These are phyloP conservation scores for Aleiodes alternator DNA, from an alignment of 2,888 invertebrate genomes.

Conservation along the genomic window DNA sequence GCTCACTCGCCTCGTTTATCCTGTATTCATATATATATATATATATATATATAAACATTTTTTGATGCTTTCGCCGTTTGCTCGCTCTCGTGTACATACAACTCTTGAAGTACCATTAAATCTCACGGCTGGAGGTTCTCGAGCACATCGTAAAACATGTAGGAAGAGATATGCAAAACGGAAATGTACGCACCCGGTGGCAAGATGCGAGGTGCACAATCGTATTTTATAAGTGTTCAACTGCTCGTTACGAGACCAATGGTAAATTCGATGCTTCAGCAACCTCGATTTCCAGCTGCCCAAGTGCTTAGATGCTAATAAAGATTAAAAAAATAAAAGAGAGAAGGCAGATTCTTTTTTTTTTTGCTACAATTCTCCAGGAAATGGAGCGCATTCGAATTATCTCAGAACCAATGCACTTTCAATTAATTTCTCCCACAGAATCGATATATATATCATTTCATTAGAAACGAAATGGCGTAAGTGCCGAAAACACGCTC, in stretches of 20 bases:
- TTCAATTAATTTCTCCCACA: neutral
- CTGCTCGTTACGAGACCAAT: slow-evolving; percentile 23
- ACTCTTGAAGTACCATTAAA: slow-evolving; percentile 38
- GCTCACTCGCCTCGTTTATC: slow-evolving; percentile 6
- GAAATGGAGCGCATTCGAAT: neutral
- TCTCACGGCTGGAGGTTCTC: slow-evolving; percentile 46
- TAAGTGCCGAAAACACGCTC: too few species aligned
- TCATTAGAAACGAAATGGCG: too few species aligned
- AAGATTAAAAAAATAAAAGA: neutral
- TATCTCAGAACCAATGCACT: neutral
- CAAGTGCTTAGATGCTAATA: neutral
- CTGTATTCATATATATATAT: neutral
- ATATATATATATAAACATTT: neutral
- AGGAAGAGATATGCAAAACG: slow-evolving; percentile 51
- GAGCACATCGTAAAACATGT: slow-evolving; percentile 42
- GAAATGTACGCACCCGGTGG: slow-evolving; percentile 57
- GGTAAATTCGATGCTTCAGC: neutral
- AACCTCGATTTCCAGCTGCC: slow-evolving; percentile 18
- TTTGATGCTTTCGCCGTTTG: neutral
- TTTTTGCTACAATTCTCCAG: neutral
- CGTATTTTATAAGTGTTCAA: slow-evolving; percentile 29
- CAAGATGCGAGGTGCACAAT: slow-evolving; percentile 20
- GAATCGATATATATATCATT: too few species aligned
- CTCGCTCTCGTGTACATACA: slow-evolving; percentile 9
- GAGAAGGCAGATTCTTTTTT: too few species aligned